Evolutionary conservation across 1,140 invertebrate species (phyloP), one percentile per base, ranked within the genome.

Genomic region (Drosophila azteca): DNA sequence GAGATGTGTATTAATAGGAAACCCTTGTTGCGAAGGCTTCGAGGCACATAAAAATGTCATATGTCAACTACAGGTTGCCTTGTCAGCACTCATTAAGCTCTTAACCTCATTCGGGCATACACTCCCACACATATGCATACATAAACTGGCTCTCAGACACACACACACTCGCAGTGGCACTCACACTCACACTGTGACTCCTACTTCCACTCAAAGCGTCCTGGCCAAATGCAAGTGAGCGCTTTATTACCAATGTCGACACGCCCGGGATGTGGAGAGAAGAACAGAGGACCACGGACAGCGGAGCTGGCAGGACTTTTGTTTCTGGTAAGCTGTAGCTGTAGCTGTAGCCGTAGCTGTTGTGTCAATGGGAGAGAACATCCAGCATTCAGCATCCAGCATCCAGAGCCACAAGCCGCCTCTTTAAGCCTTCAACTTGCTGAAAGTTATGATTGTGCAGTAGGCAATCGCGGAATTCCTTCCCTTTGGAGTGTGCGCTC

Each of bases 201-300:
- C 41, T 20, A 20, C 17, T 20, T 20, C 17, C 35, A 62, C 44
- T 26, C 24, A 20, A 20, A 20, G 17, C 54, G 59, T 58, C 58
- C 59, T 68, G 73, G 45, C 77, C 66, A 66, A 75, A 85, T 85
- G 82, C 74, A 76, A 76, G 78, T 85, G 82, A 85, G 66, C 74
- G 78, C 63, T 85, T 85, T 85, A 85, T 87, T 87, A 82, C 82
- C 82, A 78, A 82, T 87, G 82, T 87, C 74, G 82, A 85, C 82
- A 85, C 58, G 59, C 46, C 71, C 26, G 54, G 61, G 20, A 49
- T 24, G 60, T 54, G 15, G 60, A 46, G n/a, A 35, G 50, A 11
- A 58, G 58, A 68, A 44, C 43, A 35, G 64, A 41, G 17, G 48
- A 41, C 39, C 24, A 70, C 11, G 67, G 65, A 69, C 67, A 69